Conservation (phyloP, 2,888 invertebrate genomes). For the Troides aeacus region DNA sequence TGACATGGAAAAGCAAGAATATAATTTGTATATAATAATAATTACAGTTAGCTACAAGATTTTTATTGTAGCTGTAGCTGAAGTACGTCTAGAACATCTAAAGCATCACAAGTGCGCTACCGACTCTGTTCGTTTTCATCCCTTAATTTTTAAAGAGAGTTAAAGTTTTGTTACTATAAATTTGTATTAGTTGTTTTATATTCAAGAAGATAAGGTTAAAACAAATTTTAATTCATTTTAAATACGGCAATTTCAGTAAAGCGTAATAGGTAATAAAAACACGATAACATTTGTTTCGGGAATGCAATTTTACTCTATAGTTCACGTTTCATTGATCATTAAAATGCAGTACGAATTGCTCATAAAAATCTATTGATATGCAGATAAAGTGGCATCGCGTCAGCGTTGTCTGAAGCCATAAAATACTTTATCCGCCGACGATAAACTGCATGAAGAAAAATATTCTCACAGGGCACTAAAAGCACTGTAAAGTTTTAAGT, state of each 20-base stretch:
- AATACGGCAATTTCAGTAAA: background rate
- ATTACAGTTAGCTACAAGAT: too few relatives aligned
- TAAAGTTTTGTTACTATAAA: too few relatives aligned
- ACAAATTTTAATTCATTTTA: background rate
- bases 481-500: background rate
- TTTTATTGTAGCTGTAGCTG: too few relatives aligned
- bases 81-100: too few relatives aligned
- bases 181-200: too few relatives aligned
- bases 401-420: slow-evolving; percentile 11
- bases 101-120: too few relatives aligned
- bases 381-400: slow-evolving; percentile 16
- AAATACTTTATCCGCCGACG: slow-evolving; percentile 6
- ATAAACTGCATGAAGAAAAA: slow-evolving; percentile 38
- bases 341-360: slow-evolving; percentile 17
- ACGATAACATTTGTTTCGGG: slow-evolving; percentile 4
- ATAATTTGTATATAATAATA: too few relatives aligned
- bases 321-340: slow-evolving; percentile 24
- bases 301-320: slow-evolving; percentile 31
- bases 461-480: slow-evolving; percentile 45
- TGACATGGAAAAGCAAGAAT: too few relatives aligned
- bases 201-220: too few relatives aligned
- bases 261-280: background rate
- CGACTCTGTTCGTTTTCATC: too few relatives aligned
- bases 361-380: slow-evolving; percentile 24
- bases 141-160: too few relatives aligned